These are phyloP conservation scores for Ceyx cyanopectus DNA, from an alignment of 2,113 vertebrate species.

Conservation along the genomic window DNA sequence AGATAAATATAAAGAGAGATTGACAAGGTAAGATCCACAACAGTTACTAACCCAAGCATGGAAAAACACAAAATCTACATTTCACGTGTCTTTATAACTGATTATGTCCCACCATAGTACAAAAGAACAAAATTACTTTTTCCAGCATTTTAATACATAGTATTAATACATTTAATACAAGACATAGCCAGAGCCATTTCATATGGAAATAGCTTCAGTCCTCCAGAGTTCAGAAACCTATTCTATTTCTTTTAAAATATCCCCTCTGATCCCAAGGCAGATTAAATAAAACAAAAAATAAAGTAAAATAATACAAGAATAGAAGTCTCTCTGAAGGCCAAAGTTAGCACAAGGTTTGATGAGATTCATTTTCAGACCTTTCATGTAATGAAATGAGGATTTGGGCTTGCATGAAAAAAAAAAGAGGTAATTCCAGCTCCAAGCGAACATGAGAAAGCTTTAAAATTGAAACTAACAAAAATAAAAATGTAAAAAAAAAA, in stretches of 20 bases:
- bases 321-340: conserved; percentile 12
- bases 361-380: conserved; percentile 4
- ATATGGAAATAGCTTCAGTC: conserved; percentile 12
- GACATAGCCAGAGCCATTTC: background rate
- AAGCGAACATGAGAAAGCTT: background rate
- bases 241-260: conserved; percentile 35
- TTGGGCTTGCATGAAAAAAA: background rate
- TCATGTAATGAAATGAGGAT: background rate
- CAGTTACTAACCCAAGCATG: background rate
- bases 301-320: background rate
- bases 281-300: background rate
- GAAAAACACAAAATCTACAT: background rate
- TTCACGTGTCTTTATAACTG: background rate
- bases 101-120: background rate
- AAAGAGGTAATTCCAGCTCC: background rate
- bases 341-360: background rate
- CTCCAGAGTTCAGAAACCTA: conserved; percentile 32
- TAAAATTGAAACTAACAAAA: background rate
- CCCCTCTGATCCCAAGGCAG: background rate
- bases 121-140: background rate
- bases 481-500: background rate
- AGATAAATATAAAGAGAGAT: background rate
- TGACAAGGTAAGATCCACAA: background rate
- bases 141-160: background rate
- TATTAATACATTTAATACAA: background rate